These are phyloP conservation scores for Pagrus major DNA, from an alignment of 2,113 vertebrate genomes.

Conservation along the genomic window DNA sequence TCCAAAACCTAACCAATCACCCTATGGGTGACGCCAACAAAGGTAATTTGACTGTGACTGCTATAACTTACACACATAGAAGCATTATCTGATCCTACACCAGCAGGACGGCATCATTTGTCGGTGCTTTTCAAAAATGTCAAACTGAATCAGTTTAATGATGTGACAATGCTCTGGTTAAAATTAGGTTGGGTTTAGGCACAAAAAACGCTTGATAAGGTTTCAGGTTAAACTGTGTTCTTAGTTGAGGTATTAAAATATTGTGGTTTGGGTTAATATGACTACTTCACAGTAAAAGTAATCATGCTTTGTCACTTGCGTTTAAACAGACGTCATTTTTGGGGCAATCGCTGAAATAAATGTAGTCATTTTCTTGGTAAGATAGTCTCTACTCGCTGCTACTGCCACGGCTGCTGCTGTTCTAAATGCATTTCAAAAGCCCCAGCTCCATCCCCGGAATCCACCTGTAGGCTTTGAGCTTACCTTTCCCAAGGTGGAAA, in stretches of 20 bases:
- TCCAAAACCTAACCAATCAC: too few relatives aligned
- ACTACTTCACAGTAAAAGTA: background rate
- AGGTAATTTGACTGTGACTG: too few relatives aligned
- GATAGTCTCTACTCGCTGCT: background rate
- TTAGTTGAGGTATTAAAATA: too few relatives aligned
- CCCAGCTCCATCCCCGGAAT: background rate
- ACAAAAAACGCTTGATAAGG: background rate
- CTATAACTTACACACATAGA: too few relatives aligned
- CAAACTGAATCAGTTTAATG: background rate
- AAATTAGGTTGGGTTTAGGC: background rate
- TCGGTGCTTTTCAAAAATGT: background rate
- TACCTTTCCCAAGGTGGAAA: background rate
- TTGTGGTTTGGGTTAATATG: background rate
- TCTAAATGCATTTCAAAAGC: background rate
- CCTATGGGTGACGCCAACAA: too few relatives aligned
- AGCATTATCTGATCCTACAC: background rate
- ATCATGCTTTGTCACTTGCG: background rate
- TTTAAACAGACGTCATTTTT: background rate
- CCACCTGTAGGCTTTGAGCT: background rate
- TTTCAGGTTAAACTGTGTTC: too few relatives aligned
- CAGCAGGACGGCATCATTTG: background rate
- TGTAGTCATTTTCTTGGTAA: too few relatives aligned
- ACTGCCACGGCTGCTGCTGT: background rate
- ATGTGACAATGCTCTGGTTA: background rate
- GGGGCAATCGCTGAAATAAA: background rate